phyloP scores from a whole-genome alignment of 2,797 vertebrate species.

The Silurus lanzhouensis region DNA sequence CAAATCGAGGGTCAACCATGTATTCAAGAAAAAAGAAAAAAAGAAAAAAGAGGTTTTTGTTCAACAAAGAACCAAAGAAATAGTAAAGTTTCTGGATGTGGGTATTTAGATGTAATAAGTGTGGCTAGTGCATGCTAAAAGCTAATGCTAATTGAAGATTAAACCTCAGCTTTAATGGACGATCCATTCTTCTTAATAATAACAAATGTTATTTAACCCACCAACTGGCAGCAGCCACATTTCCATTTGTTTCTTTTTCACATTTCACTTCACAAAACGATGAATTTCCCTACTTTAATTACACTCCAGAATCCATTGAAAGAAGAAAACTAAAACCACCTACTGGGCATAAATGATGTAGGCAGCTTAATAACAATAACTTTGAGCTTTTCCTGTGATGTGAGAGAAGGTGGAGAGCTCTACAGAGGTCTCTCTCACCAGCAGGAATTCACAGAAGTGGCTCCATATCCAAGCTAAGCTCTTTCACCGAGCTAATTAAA shows the following conservation, averaged over 20 bases:
- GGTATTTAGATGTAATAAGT: too few relatives aligned
- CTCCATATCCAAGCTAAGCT: slow-evolving; percentile 40
- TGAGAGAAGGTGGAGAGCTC: not conserved
- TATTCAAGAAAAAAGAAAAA: too few relatives aligned
- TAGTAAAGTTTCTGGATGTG: too few relatives aligned
- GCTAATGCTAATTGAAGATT: too few relatives aligned
- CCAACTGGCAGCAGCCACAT: too few relatives aligned
- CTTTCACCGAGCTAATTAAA: slow-evolving; percentile 56
- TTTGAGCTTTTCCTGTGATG: slow-evolving; percentile 22
- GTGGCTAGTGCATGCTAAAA: too few relatives aligned
- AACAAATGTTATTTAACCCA: not conserved
- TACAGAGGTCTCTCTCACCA: slow-evolving; percentile 39
- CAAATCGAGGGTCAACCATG: too few relatives aligned
- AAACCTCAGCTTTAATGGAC: too few relatives aligned
- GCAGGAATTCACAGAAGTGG: slow-evolving; percentile 12
- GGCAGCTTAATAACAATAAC: not conserved
- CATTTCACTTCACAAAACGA: too few relatives aligned
- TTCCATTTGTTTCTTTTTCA: not conserved
- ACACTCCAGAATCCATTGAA: not conserved
- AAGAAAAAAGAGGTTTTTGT: too few relatives aligned
- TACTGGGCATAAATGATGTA: not conserved
- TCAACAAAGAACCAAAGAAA: too few relatives aligned
- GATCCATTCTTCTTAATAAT: not conserved
- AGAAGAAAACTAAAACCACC: not conserved
- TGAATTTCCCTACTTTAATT: too few relatives aligned